A percentile compares a stretch with the other conserved stretches of the same genome.
Evolutionary conservation across 2,797 vertebrate species (phyloP).

Genomic region (Coregonus sp.): DNA sequence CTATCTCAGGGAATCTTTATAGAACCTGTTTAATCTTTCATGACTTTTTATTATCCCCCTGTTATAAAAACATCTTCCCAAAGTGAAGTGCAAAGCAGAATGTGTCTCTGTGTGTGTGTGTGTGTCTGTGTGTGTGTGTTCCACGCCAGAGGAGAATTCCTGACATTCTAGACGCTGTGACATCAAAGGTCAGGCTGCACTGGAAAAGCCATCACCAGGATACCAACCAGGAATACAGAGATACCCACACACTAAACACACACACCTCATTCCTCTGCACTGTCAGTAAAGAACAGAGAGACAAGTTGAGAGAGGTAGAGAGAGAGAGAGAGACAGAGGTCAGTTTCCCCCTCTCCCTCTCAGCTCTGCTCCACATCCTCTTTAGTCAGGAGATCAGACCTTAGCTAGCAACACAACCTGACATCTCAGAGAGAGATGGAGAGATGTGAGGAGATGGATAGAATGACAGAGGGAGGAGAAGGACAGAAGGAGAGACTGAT

Average conservation of each 20-base stretch:
- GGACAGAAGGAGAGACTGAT: background rate
- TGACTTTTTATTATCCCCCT: too few relatives aligned
- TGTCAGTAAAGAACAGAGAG: background rate
- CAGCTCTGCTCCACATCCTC: too few relatives aligned
- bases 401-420: background rate
- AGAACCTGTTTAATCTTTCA: too few relatives aligned
- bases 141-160: conserved; percentile 24
- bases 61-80: too few relatives aligned
- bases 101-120: background rate
- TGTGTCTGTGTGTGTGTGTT: background rate
- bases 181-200: conserved; percentile 16
- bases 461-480: background rate
- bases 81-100: too few relatives aligned
- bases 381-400: conserved; percentile 13
- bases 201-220: conserved; percentile 11
- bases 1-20: too few relatives aligned
- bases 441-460: background rate
- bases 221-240: background rate
- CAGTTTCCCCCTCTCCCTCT: conserved; percentile 31
- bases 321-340: background rate
- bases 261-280: background rate
- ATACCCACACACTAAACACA: background rate
- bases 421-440: background rate
- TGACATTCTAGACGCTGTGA: conserved; percentile 45
- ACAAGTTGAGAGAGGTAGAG: background rate